Percentiles rank a stretch among this genome's conserved stretches.
These are phyloP conservation scores for Etheostoma perlongum DNA, from an alignment of 2,797 vertebrate genomes.

Conservation along the genomic window DNA sequence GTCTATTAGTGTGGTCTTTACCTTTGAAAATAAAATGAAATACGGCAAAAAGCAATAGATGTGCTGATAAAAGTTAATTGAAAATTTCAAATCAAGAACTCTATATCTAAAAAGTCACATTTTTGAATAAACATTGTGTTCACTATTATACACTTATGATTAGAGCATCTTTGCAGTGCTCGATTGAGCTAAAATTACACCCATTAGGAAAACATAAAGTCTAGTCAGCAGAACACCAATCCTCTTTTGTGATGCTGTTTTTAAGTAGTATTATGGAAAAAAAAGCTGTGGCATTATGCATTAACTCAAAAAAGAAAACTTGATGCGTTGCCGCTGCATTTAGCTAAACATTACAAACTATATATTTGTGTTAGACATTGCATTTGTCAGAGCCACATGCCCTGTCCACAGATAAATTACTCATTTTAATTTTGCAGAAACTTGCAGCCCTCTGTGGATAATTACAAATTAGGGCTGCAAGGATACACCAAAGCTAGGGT, in stretches of 20 bases:
- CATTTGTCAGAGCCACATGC: background rate
- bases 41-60: background rate
- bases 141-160: background rate
- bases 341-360: background rate
- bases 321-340: background rate
- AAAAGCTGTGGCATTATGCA: background rate
- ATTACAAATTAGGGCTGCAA: too few species aligned
- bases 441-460: background rate
- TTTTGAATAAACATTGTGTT: background rate
- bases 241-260: background rate
- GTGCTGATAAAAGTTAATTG: background rate
- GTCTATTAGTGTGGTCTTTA: background rate
- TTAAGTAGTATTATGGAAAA: background rate
- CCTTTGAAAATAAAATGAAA: background rate
- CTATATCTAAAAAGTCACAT: background rate
- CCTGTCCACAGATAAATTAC: slow-evolving; percentile 2
- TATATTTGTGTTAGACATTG: slow-evolving; percentile 7
- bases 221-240: slow-evolving; percentile 12
- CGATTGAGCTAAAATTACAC: slow-evolving; percentile 11
- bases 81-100: background rate
- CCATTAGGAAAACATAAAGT: slow-evolving; percentile 21
- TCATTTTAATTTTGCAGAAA: slow-evolving; percentile 32
- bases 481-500: too few species aligned
- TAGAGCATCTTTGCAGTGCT: background rate
- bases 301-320: background rate